Evolutionary conservation across 2,888 invertebrate species (phyloP), one percentile per base, ranked within the genome.

Genomic region (Lasius fuliginosus): DNA sequence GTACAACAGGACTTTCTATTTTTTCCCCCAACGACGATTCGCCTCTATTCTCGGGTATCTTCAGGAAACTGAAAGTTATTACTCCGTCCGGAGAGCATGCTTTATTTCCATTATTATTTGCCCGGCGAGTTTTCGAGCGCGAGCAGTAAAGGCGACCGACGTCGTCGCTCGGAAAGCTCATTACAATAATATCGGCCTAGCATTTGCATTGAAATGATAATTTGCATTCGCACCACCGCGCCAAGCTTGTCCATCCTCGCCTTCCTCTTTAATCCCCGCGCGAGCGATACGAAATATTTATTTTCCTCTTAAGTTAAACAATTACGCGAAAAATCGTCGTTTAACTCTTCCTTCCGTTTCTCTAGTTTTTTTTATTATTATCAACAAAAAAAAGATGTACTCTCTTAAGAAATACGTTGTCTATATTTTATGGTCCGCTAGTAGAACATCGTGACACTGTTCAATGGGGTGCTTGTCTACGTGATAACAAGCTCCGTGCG

Each of bases 71-170:
- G 60, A 30, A 71, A 86, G 74, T 87, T 76, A 82, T 87, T 87
- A 84, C 84, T 46, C 49, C 2, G 58, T 83, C 73, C 58, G 73
- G 68, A 74, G 74, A 74, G 82, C 83, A 71, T 83, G 87, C 81
- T 87, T 87, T 87, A 87, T 84, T 86, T 74, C 71, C 86, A 83
- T 81, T 87, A 84, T 87, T 82, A 83, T 71, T 75, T 83, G 75
- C 74, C 40, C 64, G 69, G 23, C 30, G 46, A 58, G 69, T 49
- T 62, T 53, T 82, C 82, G 53, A 64, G 77, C 49, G 46, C 56
- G 62, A 68, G 18, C 56, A 68, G 18, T 46, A 68, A 53, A 42
- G 56, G 23, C 27, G 42, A 46, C 23, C 49, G 56, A 49, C 62
- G 60, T 30, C 27, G 40, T 23, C 46, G 5, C 69, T 84, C 58